Evolutionary conservation across 2,113 vertebrate genomes (phyloP), one percentile per base, ranked within the genome.

Genomic region (Tetraodon nigroviridis): DNA sequence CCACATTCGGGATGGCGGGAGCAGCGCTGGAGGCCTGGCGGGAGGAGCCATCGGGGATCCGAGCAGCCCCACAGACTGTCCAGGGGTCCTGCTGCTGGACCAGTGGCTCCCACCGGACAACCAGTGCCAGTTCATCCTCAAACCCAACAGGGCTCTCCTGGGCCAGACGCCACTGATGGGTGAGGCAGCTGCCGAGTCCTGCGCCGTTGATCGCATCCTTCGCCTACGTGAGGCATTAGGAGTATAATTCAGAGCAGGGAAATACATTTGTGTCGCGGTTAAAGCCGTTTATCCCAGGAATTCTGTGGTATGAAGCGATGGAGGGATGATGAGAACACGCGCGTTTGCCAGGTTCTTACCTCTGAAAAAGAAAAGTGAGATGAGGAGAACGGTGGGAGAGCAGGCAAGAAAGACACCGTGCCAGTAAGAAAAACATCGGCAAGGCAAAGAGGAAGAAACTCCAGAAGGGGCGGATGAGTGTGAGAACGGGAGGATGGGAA

Each of bases 111-210:
- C 95, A 41, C 88, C 90, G 16, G 95, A 96, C 74, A 92, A 91
- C 64, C 94, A 93, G 80, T 98, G 95, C 82, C 95, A 97, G 87
- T 98, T 98, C 55, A 94, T 95, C 78, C 90, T 98, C 88, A 94
- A 92, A 86, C 92, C 92, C 71, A 93, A 87, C 79, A 91, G 84
- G 67, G 81, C 89, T 68, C 68, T 86, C 0, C 19, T 22, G 0
- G 72, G 87, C 76, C 90, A 85, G 55, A 14, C 64, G 16, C 79
- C 87, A 2, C 84, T 93, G 45, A 76, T 85, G 5, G 93, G 95
- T 97, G 80, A 75, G 90, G 83, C 5, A 48, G 16, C 0, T 60
- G 0, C 4, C 67, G 71, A 16, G 10, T 16, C 50, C 63, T 13
- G 4, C 6, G 17, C 3, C 15, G 15, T 44, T 44, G 13, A 19